Base-by-base conservation (phyloP, 2,888 invertebrate species). In the Hyles lineata region DNA sequence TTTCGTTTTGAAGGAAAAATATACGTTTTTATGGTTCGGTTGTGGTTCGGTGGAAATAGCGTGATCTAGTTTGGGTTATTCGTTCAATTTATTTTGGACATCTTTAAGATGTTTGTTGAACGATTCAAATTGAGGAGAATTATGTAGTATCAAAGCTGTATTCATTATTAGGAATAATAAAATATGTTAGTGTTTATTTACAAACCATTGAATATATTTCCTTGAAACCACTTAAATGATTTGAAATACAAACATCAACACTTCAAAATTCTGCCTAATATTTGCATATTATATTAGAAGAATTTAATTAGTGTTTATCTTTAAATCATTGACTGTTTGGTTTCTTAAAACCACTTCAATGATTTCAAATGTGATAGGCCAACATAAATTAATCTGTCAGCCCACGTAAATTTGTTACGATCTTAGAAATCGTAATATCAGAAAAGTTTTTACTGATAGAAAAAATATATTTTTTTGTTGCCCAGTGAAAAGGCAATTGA, bases 401-500 rank as follows among this genome's bases (percentile, higher is more conserved):
- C 67, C 67, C 50, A 17, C 67, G n/a, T 62, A 55, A 55, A 55
- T 55, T 55, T n/a, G n/a, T 5, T 55, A n/a, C 43, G 23, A 35
- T 67, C 15, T 23, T 67, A 50, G 67, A 67, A 67, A 67, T 67
- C 67, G 50, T 2, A 43, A 67, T 19, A 17, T 17, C 50, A 67
- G 25, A 21, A 23, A 50, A 50, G 23, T 50, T 67, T 67, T 67
- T 67, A 67, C 23, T 6, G 1, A 25, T 23, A 9, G 32, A 62
- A 62, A 62, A 62, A 63, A 23, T 23, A 19, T 55, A 17, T 17
- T 67, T 67, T n/a, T 50, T 67, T 67, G 50, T 17, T 50, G 23
- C 63, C 21, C 63, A n/a, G 63, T 63, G 67, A 67, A 67, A 67
- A 50, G 50, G 67, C 23, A 50, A 50, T 67, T 23, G 67, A 67